phyloP scores from a whole-genome alignment of 2,113 vertebrate species.

The Ictalurus punctatus region DNA sequence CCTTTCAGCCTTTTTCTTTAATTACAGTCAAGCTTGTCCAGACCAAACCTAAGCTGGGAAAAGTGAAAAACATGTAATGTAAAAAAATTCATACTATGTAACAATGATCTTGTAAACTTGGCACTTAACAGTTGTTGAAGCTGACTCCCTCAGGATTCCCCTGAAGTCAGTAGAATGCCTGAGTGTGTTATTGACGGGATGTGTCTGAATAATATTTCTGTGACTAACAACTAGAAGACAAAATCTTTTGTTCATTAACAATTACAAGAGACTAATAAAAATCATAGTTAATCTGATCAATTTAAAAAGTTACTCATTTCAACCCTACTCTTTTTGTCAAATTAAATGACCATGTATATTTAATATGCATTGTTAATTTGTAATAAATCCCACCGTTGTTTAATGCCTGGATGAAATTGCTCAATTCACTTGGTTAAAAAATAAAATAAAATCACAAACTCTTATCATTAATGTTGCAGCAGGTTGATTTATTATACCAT shows the following conservation, averaged over 20 bases:
- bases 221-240: neutral
- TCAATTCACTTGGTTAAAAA: neutral
- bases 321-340: neutral
- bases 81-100: neutral
- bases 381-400: constrained; percentile 25
- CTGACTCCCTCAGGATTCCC: too few species aligned
- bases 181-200: neutral
- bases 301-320: neutral
- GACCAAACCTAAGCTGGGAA: neutral
- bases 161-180: neutral
- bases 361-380: neutral
- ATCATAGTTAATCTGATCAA: neutral
- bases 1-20: neutral
- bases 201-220: neutral
- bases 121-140: neutral
- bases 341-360: neutral
- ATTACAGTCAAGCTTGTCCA: neutral
- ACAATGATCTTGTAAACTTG: neutral
- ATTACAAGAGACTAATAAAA: neutral
- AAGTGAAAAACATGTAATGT: neutral
- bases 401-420: neutral
- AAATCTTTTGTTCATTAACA: neutral
- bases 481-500: constrained; percentile 65
- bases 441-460: neutral
- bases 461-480: constrained; percentile 24